Percentiles rank a stretch among this genome's conserved stretches.
Evolutionary conservation across 2,797 vertebrate genomes (phyloP).

Genomic region (Anolis apletophallus): DNA sequence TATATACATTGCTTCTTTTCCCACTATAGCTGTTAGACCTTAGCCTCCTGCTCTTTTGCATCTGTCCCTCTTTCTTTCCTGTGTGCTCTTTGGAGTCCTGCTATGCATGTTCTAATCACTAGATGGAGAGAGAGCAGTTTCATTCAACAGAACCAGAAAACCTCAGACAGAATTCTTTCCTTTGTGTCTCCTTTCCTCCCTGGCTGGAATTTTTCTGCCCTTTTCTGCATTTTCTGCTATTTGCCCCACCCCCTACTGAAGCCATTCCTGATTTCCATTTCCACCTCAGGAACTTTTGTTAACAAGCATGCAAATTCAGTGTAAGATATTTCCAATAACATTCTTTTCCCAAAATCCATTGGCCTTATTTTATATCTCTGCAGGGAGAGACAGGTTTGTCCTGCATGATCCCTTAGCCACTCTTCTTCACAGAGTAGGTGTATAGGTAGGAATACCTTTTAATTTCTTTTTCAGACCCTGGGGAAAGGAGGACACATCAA

Average conservation of each 20-base stretch:
- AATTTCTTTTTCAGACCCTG: background rate
- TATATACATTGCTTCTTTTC: background rate
- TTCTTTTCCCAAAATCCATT: background rate
- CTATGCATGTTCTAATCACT: conserved; percentile 63
- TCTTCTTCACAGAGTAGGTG: background rate
- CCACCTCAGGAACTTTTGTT: background rate
- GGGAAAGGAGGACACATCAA: background rate
- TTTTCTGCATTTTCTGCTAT: background rate
- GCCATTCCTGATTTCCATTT: background rate
- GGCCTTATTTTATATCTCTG: background rate
- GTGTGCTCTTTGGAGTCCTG: conserved; percentile 31
- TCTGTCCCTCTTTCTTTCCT: background rate
- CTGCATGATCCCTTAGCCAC: no score
- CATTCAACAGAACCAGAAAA: conserved; percentile 18
- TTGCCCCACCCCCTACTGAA: background rate
- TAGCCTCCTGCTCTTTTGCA: background rate
- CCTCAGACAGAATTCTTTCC: background rate
- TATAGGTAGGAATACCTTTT: background rate
- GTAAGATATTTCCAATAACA: background rate
- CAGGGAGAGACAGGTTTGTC: background rate
- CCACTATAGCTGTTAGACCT: background rate
- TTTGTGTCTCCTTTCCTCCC: conserved; percentile 28
- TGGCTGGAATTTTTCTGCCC: background rate
- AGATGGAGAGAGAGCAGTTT: conserved; percentile 72
- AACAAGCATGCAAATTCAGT: background rate